These are phyloP conservation scores for Gambelia wislizenii DNA, from an alignment of 2,797 vertebrate species.

Conservation along the genomic window DNA sequence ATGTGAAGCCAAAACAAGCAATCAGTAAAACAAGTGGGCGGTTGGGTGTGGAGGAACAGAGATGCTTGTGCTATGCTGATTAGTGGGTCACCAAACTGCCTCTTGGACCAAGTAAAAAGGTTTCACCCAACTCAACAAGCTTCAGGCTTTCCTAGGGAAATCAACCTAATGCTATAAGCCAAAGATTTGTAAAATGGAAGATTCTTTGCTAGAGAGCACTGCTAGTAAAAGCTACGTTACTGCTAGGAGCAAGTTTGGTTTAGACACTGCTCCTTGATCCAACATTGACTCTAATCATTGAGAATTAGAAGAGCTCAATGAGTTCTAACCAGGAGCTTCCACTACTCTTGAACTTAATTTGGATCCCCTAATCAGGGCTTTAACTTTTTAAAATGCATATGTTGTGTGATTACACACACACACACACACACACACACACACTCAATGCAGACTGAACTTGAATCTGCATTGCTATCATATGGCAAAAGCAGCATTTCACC, in stretches of 20 bases:
- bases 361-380: neutral
- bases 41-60: neutral
- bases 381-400: neutral
- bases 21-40: neutral
- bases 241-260: neutral
- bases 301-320: conserved; percentile 19
- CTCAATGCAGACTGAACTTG: neutral
- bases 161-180: neutral
- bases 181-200: conserved; percentile 7
- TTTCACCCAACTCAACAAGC: neutral
- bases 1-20: conserved; percentile 6
- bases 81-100: conserved; percentile 13
- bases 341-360: conserved; percentile 23
- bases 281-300: conserved; percentile 4
- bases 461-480: neutral
- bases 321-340: neutral
- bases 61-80: neutral
- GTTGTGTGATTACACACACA: neutral
- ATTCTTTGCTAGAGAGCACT: conserved; percentile 17
- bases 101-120: neutral
- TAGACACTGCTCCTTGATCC: conserved; percentile 20
- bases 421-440: neutral
- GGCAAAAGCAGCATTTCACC: neutral
- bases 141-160: neutral
- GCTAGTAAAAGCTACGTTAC: conserved; percentile 3